phyloP scores from a whole-genome alignment of 2,113 vertebrate genomes.

The Phyllopteryx taeniolatus region DNA sequence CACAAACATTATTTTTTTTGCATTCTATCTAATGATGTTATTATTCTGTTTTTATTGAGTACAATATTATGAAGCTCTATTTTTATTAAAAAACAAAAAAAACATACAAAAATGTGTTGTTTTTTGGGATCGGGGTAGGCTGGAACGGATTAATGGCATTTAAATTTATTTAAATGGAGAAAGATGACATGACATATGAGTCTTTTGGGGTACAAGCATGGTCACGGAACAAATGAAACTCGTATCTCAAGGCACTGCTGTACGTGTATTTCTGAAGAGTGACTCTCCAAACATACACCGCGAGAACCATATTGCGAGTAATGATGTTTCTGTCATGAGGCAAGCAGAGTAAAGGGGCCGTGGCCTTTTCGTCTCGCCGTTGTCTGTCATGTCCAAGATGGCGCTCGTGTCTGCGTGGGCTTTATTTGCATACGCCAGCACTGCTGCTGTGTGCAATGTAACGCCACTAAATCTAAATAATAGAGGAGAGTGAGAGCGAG shows the following conservation, averaged over 20 bases:
- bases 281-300: slow-evolving; percentile 23
- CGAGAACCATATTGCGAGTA: slow-evolving; percentile 30
- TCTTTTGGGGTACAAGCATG: not conserved
- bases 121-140: too few species aligned
- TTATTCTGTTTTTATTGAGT: too few species aligned
- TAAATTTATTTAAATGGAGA: not conserved
- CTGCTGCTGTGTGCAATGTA: slow-evolving; percentile 50
- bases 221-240: not conserved
- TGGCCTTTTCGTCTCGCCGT: slow-evolving; percentile 62
- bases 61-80: too few species aligned
- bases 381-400: slow-evolving; percentile 66
- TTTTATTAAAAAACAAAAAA: too few species aligned
- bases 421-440: slow-evolving; percentile 56
- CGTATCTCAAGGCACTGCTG: not conserved
- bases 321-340: slow-evolving; percentile 40
- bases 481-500: slow-evolving; percentile 40
- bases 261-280: not conserved
- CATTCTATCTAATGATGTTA: too few species aligned
- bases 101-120: too few species aligned
- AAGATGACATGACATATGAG: not conserved
- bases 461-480: slow-evolving; percentile 54
- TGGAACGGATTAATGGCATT: not conserved
- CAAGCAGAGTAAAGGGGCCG: slow-evolving; percentile 44
- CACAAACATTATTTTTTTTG: too few species aligned
- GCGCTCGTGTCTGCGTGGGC: slow-evolving; percentile 40